Evolutionary conservation across 2,113 vertebrate species (phyloP), one percentile per base, ranked within the genome.

Genomic region (Etheostoma spectabile): DNA sequence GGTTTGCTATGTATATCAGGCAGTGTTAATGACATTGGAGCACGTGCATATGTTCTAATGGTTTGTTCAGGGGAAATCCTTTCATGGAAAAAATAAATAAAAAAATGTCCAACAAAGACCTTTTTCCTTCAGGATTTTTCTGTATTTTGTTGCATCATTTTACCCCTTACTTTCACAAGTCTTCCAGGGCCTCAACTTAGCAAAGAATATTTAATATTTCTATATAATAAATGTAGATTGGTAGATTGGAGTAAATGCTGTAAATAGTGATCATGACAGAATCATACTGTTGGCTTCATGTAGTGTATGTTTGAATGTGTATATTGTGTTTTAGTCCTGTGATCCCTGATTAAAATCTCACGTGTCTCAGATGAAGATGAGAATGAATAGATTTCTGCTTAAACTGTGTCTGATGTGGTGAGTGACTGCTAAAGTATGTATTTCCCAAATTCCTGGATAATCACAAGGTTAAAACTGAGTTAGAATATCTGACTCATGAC

Each of bases 11-110:
- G 52, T 19, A 56, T 56, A 67, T 55, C 59, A 80, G 27, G 67
- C 62, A 0, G 30, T 73, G 74, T 59, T 66, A 30, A 87, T 80
- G 76, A 79, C 52, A 62, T 16, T 59, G 30, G 8, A 51, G 38
- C 63, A 55, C 48, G 22, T 11, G 13, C 78, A 86, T 86, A 64
- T 88, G 64, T 59, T 82, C 69, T 30, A 69, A 59, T 33, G 21
- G 55, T 53, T 79, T 60, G 18, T 74, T 80, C 19, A 49, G 19
- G 4, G 10, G 27, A 70, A 63, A 64, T 2, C 5, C 10, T 52
- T n/a, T 19, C 8, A 16, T 2, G 51, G 56, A 5, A 27, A 38
- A 52, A 13, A 60, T 0, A 24, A 61, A 15, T 30, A 51, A 3
- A 67, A 5, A 63, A 77, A 66, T 33, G n/a, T 7, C 15, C 33